Conservation (phyloP, 2,797 vertebrate genomes). For the Tapera naevia region DNA sequence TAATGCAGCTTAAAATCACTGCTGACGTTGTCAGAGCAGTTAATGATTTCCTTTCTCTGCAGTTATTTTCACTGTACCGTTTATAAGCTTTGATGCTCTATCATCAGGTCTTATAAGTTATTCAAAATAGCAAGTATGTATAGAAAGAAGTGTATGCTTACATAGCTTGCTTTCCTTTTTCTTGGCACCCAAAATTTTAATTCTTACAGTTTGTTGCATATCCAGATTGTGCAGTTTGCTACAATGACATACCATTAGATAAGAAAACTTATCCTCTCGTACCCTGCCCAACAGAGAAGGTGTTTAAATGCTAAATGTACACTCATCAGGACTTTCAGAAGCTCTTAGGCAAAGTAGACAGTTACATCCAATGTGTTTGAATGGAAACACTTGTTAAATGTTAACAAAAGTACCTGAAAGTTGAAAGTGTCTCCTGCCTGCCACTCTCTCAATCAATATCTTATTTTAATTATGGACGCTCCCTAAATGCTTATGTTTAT, state of each 20-base stretch:
- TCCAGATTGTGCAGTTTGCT: background rate
- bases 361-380: background rate
- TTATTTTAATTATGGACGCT: background rate
- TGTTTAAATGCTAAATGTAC: background rate
- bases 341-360: background rate
- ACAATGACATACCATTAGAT: background rate
- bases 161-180: background rate
- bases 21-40: background rate
- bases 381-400: background rate
- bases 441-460: background rate
- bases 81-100: background rate
- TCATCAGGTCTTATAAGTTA: background rate
- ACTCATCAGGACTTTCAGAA: background rate
- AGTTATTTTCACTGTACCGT: background rate
- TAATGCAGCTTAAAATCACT: constrained; percentile 28
- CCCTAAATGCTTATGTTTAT: background rate
- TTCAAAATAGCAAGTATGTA: background rate
- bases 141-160: background rate
- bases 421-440: background rate
- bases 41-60: constrained; percentile 46
- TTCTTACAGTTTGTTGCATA: background rate
- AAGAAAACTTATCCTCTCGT: background rate
- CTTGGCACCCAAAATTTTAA: background rate
- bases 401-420: background rate
- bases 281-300: background rate